A percentile compares a stretch with the other conserved stretches of the same genome.
phyloP scores from a whole-genome alignment of 2,797 vertebrate species.

The Tapirus indicus region DNA sequence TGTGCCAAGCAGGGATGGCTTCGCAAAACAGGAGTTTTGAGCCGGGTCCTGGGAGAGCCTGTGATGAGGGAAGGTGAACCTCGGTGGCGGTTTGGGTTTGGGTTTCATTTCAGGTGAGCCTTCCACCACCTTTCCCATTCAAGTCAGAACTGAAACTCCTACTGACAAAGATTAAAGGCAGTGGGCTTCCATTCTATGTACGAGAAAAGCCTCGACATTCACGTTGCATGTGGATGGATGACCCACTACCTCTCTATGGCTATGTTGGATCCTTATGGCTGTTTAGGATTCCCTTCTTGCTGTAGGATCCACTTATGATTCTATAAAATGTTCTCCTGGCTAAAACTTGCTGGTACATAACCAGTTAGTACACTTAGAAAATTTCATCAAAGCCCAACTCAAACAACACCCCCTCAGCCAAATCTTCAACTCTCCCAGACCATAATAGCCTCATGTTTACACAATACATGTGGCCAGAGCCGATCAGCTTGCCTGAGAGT shows the following conservation, averaged over 20 bases:
- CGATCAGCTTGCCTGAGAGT: not conserved
- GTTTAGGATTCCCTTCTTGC: not conserved
- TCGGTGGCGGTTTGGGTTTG: rapidly evolving
- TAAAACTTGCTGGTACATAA: not conserved
- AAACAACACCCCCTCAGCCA: not conserved
- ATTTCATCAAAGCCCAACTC: not conserved
- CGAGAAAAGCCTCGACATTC: rapidly evolving
- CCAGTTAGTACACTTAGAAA: not conserved
- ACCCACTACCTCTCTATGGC: no score
- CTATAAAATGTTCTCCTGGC: not conserved
- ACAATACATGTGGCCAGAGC: rapidly evolving
- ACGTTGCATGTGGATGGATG: rapidly evolving
- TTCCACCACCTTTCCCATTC: not conserved
- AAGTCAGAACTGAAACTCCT: no score
- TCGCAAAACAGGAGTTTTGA: no score
- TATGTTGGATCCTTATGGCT: rapidly evolving
- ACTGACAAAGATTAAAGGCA: rapidly evolving
- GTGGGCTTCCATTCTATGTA: not conserved
- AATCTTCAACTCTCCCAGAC: rapidly evolving
- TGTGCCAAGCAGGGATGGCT: rapidly evolving
- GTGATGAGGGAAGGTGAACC: not conserved
- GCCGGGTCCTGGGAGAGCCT: not conserved
- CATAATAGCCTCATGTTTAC: rapidly evolving
- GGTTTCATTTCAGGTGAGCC: not conserved
- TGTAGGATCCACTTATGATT: not conserved